Evolutionary conservation across 2,797 vertebrate genomes (phyloP), one percentile per base, ranked within the genome.

Genomic region (Sebastes wilsoni): DNA sequence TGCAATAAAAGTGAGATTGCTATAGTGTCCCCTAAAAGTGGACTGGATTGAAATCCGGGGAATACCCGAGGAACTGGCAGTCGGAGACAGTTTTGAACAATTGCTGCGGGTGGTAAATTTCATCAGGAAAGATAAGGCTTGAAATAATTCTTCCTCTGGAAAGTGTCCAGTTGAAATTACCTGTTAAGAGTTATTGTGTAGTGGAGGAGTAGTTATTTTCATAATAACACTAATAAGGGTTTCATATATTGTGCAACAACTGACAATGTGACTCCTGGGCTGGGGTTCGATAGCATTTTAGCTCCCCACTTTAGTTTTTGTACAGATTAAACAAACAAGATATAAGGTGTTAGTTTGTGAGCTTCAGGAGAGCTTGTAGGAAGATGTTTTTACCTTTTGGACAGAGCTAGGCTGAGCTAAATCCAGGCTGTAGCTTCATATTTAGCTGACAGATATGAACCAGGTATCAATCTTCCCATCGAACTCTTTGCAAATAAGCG

Each of bases 1-100:
- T 84, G 85, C 88, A 91, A 92, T 94, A 91, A 93, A 93, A 89
- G 81, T 75, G 79, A 88, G 90, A 94, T 92, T 90, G 91, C 85
- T 80, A 72, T 62, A 62, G 73, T 81, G 90, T 89, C 84, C 81
- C 70, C 69, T 80, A 74, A 93, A 92, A 88, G 91, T 69, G 87
- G 74, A 73, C 80, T 77, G 79, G 87, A 93, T 91, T 94, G 89
- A 94, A 93, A 93, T 90, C 79, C 71, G 5, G 81, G 78, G 77
- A 72, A 91, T 66, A 82, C 69, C 87, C 18, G 18, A 60, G 54
- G 71, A 90, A 46, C 34, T 66, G 88, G 84, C 84, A 88, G 84
- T 78, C 81, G 22, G 76, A 74, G 80, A 65, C 66, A 61, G 76
- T 77, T 75, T 49, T 70, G 78, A 91, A 80, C 20, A 54, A 86